phyloP scores from a whole-genome alignment of 2,797 vertebrate genomes.

The Simalia tracyae region DNA sequence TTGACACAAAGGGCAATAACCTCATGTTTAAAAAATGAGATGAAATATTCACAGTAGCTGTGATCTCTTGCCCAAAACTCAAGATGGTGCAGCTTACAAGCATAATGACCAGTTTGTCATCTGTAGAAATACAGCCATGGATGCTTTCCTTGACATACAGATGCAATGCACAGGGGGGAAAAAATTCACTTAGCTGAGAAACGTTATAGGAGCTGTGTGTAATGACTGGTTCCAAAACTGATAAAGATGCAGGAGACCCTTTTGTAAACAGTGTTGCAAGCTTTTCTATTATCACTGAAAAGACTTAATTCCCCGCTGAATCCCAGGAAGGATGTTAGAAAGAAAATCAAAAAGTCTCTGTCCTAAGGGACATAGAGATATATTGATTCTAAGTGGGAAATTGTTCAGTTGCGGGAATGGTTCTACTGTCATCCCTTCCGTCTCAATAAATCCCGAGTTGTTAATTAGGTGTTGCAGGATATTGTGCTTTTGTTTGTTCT shows the following conservation, averaged over 20 bases:
- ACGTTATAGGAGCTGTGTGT: background rate
- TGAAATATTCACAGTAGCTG: background rate
- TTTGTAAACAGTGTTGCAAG: background rate
- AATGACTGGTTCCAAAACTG: background rate
- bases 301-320: background rate
- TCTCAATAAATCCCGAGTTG: background rate
- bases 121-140: background rate
- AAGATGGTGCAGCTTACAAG: background rate
- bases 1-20: background rate
- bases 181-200: background rate
- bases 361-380: background rate
- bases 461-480: background rate
- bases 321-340: background rate
- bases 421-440: background rate
- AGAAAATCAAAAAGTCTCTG: background rate
- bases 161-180: background rate
- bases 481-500: background rate
- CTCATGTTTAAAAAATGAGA: background rate
- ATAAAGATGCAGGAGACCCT: background rate
- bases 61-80: background rate
- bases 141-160: background rate
- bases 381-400: background rate
- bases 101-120: background rate
- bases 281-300: background rate
- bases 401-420: background rate